Evolutionary conservation across 2,113 vertebrate genomes (phyloP).

Genomic region (human): DNA sequence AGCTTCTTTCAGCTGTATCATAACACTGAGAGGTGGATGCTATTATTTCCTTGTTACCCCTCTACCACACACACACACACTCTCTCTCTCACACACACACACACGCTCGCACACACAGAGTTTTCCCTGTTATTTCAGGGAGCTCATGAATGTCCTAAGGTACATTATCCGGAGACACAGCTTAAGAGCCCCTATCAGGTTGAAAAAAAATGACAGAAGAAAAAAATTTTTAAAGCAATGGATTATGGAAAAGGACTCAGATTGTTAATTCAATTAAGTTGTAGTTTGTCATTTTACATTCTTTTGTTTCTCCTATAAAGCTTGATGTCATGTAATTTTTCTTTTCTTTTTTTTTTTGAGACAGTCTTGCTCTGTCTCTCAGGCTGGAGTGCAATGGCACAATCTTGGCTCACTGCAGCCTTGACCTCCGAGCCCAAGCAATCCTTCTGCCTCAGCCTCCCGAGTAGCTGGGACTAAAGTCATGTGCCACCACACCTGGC

Average conservation of each 20-base stretch:
- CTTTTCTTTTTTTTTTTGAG: too few relatives aligned
- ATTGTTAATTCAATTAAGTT: background rate
- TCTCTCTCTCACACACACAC: background rate
- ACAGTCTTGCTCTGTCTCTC: too few relatives aligned
- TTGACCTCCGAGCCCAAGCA: too few relatives aligned
- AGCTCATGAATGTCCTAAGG: background rate
- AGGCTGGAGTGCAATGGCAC: too few relatives aligned
- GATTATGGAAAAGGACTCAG: background rate
- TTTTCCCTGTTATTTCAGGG: background rate
- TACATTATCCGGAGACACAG: background rate
- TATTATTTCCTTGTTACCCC: background rate
- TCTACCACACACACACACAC: background rate
- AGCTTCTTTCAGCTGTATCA: background rate
- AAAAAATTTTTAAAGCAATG: background rate
- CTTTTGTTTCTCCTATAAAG: background rate
- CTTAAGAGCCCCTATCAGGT: background rate
- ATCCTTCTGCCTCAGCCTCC: too few relatives aligned
- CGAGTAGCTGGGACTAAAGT: too few relatives aligned
- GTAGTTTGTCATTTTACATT: background rate
- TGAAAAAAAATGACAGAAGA: background rate
- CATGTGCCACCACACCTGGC: too few relatives aligned
- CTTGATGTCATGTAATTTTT: background rate
- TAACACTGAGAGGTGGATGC: background rate
- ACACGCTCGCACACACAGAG: background rate
- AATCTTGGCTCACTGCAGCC: too few relatives aligned